These are phyloP conservation scores for Pelecanoides urinatrix DNA, from an alignment of 2,113 vertebrate species.

Conservation along the genomic window DNA sequence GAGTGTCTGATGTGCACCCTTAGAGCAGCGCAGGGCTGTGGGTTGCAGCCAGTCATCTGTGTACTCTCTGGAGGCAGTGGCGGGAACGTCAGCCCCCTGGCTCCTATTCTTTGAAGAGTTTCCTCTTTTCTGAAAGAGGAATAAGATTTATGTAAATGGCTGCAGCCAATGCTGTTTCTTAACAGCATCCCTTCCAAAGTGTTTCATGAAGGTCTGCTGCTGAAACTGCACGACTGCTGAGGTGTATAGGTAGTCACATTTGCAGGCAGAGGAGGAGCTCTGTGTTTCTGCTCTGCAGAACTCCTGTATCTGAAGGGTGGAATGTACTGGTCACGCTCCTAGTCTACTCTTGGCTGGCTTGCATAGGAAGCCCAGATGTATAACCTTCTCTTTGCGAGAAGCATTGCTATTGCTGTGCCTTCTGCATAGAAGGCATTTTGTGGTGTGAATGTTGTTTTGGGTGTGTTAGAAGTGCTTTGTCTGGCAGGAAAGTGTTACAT, in stretches of 20 bases:
- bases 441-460: neutral
- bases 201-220: neutral
- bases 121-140: neutral
- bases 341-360: neutral
- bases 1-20: neutral
- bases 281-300: neutral
- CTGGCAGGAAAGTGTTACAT: neutral
- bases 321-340: neutral
- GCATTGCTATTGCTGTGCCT: neutral
- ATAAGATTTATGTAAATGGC: neutral
- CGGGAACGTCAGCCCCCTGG: neutral
- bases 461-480: neutral
- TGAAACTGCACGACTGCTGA: neutral
- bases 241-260: neutral
- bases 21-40: neutral
- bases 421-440: neutral
- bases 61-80: accelerated
- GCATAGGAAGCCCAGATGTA: neutral
- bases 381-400: neutral
- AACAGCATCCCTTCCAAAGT: neutral
- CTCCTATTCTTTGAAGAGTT: neutral
- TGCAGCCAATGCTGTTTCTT: neutral
- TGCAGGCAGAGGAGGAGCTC: neutral
- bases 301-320: neutral
- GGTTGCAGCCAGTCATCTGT: neutral